Conservation (phyloP, 2,113 vertebrate species). For the Lampris incognitus region DNA sequence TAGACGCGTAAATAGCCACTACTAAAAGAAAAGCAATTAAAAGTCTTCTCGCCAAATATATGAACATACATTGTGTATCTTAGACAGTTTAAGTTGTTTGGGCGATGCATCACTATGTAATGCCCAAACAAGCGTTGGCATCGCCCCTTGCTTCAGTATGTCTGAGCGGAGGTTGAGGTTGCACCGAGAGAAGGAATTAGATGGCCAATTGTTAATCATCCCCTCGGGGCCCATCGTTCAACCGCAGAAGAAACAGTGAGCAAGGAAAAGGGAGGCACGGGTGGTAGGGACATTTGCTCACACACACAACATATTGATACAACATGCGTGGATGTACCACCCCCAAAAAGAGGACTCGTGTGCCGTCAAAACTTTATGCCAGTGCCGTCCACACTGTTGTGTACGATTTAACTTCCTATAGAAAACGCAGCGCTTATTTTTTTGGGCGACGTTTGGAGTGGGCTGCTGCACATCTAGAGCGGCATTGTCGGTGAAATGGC, state of each 20-base stretch:
- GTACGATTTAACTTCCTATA: neutral
- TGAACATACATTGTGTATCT: too few species aligned
- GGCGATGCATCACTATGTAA: too few species aligned
- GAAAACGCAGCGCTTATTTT: neutral
- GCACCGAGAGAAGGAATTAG: neutral
- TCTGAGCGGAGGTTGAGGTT: neutral
- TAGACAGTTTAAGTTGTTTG: too few species aligned
- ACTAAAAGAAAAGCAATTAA: too few species aligned
- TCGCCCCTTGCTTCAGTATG: neutral
- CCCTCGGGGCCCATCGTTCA: neutral
- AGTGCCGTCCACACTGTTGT: neutral
- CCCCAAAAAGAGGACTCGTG: too few species aligned
- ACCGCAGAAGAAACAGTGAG: neutral
- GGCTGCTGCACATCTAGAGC: neutral
- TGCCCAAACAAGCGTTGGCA: too few species aligned
- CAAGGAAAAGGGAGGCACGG: neutral
- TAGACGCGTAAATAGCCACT: too few species aligned
- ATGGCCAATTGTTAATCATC: neutral
- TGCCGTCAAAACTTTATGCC: too few species aligned
- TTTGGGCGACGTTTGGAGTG: neutral
- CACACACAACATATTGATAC: neutral
- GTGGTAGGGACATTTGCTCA: neutral
- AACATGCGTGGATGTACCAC: too few species aligned
- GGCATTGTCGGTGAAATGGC: constrained; percentile 21
- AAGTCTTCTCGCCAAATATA: too few species aligned